Conservation (phyloP, 2,888 invertebrate species). For the Scrobipalpa atriplicella region DNA sequence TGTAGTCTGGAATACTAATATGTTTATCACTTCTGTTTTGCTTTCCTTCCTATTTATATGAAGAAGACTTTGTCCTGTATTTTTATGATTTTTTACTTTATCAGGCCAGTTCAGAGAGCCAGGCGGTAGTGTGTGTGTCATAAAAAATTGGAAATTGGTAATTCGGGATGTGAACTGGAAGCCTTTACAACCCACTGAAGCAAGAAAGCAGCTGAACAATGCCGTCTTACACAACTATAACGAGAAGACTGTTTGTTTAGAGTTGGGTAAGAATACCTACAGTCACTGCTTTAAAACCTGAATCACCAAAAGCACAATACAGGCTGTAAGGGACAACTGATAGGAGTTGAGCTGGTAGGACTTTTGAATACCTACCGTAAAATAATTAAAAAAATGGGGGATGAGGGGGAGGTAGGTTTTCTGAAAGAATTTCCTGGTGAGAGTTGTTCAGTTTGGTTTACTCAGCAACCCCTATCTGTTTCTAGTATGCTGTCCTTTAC, state of each 20-base stretch:
- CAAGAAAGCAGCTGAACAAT: constrained; percentile 93
- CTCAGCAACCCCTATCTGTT: too few relatives aligned
- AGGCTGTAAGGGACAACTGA: too few relatives aligned
- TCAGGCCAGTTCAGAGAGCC: constrained; percentile 93
- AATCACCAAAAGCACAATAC: neutral
- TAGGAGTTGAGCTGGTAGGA: too few relatives aligned
- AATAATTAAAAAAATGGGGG: neutral
- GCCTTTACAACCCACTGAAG: constrained; percentile 91
- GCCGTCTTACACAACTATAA: constrained; percentile 85
- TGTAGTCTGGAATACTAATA: too few relatives aligned
- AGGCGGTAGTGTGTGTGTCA: constrained; percentile 86
- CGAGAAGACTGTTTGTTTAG: constrained; percentile 79
- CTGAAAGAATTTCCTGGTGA: too few relatives aligned
- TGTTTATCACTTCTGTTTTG: too few relatives aligned
- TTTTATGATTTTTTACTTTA: constrained; percentile 1
- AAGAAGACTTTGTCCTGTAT: neutral
- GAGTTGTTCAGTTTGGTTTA: too few relatives aligned
- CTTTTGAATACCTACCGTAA: too few relatives aligned
- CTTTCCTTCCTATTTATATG: neutral
- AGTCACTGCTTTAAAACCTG: neutral
- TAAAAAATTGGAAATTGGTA: constrained; percentile 90
- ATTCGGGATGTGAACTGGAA: constrained; percentile 92
- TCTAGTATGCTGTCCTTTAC: too few relatives aligned
- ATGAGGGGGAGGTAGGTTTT: too few relatives aligned
- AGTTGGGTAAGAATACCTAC: constrained; percentile 71